Percentiles rank a stretch among this genome's conserved stretches.
Evolutionary conservation across 1,140 invertebrate genomes (phyloP).

Genomic region (Platorchestia sp.): DNA sequence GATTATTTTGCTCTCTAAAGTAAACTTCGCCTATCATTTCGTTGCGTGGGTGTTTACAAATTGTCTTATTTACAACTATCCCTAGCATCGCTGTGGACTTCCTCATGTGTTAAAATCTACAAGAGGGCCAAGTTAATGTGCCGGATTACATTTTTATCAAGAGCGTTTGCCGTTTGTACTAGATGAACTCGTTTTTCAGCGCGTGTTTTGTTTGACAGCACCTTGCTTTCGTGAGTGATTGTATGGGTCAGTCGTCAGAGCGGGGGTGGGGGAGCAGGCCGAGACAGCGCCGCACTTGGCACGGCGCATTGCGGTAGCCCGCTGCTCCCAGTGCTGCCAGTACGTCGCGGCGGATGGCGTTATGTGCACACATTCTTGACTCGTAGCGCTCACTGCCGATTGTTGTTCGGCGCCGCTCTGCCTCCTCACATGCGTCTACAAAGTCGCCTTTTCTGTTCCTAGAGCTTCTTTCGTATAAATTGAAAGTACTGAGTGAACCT

Average conservation of each 20-base stretch:
- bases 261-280: background rate
- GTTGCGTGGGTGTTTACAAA: too few species aligned
- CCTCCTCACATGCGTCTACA: background rate
- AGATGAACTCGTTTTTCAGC: background rate
- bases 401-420: background rate
- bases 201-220: background rate
- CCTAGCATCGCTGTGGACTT: background rate
- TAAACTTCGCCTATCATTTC: too few species aligned
- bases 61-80: too few species aligned
- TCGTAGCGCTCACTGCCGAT: background rate
- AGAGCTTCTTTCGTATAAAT: background rate
- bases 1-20: too few species aligned
- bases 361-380: background rate
- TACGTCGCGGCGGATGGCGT: background rate
- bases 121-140: background rate
- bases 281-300: background rate
- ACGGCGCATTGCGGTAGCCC: background rate
- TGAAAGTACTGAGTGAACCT: background rate
- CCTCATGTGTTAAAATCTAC: background rate
- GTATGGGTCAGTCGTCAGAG: background rate
- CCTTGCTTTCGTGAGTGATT: background rate
- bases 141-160: background rate
- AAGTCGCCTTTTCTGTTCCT: background rate
- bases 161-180: background rate
- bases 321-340: background rate